Evolutionary conservation across 2,797 vertebrate genomes (phyloP).

Genomic region (Yasuhikotakia modesta): DNA sequence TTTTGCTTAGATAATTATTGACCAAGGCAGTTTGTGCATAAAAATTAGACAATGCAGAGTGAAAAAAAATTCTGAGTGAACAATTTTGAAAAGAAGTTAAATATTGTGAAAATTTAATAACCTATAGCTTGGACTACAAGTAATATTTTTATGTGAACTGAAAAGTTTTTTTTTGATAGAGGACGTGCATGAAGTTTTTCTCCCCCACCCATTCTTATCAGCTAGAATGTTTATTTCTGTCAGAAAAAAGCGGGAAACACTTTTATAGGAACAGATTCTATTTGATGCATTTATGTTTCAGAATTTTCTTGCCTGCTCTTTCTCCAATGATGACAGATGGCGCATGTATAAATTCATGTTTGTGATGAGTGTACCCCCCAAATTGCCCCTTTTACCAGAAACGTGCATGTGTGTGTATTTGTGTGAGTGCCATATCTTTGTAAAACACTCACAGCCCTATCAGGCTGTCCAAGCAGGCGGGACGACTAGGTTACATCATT

Average conservation of each 20-base stretch:
- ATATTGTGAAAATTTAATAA: too few species aligned
- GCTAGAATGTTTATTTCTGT: background rate
- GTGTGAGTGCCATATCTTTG: slow-evolving; percentile 49
- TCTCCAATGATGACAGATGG: background rate
- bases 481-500: slow-evolving; percentile 1
- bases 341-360: background rate
- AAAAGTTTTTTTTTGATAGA: background rate
- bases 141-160: background rate
- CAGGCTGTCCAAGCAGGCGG: slow-evolving; percentile 36
- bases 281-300: background rate
- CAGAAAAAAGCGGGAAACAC: slow-evolving; percentile 6
- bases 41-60: too few species aligned
- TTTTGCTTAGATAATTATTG: too few species aligned
- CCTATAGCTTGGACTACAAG: too few species aligned
- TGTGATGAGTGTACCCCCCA: background rate
- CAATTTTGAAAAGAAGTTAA: too few species aligned
- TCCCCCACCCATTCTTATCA: slow-evolving; percentile 37
- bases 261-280: background rate
- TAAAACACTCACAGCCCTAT: slow-evolving; percentile 51
- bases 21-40: too few species aligned
- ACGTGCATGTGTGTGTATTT: slow-evolving; percentile 3
- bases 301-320: background rate
- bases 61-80: too few species aligned
- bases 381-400: background rate
- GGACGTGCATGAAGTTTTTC: background rate